Conservation (phyloP, 2,113 vertebrate species). For the Spilogale gracilis region DNA sequence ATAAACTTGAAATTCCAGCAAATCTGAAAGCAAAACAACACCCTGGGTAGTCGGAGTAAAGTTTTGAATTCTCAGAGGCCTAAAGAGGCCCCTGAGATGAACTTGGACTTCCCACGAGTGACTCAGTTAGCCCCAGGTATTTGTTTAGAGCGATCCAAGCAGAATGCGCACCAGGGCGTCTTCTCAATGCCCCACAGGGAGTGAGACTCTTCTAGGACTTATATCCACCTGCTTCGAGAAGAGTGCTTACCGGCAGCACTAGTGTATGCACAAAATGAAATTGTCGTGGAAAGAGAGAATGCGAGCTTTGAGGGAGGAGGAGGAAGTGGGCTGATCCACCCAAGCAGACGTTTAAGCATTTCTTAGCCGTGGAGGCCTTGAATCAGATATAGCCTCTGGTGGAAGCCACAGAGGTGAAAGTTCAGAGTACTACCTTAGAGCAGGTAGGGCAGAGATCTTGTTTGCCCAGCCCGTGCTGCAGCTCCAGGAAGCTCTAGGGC, state of each 20-base stretch:
- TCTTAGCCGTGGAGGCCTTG: background rate
- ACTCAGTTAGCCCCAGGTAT: background rate
- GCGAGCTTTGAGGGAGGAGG: background rate
- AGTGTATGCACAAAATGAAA: background rate
- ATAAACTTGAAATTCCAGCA: slow-evolving; percentile 21
- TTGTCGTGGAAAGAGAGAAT: background rate
- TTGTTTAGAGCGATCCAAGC: background rate
- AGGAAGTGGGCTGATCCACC: background rate
- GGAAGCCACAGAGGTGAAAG: background rate
- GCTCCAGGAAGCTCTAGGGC: background rate
- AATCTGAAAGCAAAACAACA: background rate
- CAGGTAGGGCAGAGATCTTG: background rate
- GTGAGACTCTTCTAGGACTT: background rate
- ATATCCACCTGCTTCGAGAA: background rate
- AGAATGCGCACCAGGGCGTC: background rate
- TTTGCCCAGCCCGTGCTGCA: background rate
- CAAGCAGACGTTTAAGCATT: background rate
- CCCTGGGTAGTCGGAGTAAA: background rate
- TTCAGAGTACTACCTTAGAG: background rate
- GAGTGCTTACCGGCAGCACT: background rate
- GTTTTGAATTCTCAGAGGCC: background rate
- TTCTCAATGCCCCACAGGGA: background rate
- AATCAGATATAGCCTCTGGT: background rate
- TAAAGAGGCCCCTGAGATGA: background rate
- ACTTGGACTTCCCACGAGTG: background rate